These are phyloP conservation scores for Enteromius argenteus DNA, from an alignment of 2,797 vertebrate species.

Conservation along the genomic window DNA sequence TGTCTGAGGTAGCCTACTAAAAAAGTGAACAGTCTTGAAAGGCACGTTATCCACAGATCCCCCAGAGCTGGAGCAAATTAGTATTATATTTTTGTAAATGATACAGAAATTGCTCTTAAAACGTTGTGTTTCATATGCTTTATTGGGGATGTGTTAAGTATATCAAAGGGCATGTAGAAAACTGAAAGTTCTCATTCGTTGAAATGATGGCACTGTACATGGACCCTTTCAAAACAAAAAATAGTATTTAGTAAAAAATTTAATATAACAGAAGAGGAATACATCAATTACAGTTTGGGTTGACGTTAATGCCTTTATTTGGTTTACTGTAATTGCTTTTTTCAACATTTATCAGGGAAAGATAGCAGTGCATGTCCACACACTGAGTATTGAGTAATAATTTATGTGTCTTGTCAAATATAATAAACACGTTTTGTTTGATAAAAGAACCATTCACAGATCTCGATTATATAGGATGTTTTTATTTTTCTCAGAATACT, in stretches of 20 bases:
- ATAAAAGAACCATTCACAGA: background rate
- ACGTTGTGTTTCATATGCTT: background rate
- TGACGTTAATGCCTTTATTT: background rate
- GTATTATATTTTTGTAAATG: background rate
- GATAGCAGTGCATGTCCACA: background rate
- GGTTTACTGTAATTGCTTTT: background rate
- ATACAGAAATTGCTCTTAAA: background rate
- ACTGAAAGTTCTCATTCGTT: background rate
- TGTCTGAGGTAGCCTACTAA: background rate
- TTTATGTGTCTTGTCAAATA: background rate
- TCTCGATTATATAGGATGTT: background rate
- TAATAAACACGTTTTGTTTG: background rate
- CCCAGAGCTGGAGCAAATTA: background rate
- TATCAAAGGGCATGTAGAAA: background rate
- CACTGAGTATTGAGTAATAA: background rate
- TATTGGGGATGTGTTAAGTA: background rate
- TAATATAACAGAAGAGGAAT: background rate
- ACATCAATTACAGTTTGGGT: background rate
- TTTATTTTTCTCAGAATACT: background rate
- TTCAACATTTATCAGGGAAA: background rate
- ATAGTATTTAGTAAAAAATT: no score
- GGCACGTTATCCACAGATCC: background rate
- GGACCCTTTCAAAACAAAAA: background rate
- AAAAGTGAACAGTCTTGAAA: background rate
- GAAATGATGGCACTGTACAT: background rate